Conservation (phyloP, 2,888 invertebrate species). For the Nemoura dubitans region DNA sequence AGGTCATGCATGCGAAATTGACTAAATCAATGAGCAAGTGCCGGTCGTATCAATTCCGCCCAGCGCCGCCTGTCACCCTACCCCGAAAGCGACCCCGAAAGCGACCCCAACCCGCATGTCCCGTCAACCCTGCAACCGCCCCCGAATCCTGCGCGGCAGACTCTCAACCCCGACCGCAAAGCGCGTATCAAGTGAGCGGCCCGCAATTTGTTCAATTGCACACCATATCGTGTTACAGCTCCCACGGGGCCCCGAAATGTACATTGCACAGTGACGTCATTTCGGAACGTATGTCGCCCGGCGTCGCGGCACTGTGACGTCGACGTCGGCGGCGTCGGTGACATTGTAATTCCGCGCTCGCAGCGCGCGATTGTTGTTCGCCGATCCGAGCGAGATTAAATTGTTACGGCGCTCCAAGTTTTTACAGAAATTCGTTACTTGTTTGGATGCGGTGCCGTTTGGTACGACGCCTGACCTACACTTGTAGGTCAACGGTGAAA, state of each 20-base stretch:
- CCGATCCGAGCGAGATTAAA: background rate
- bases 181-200: background rate
- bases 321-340: no score
- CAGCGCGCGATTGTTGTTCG: background rate
- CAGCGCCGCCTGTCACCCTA: background rate
- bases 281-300: background rate
- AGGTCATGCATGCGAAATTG: background rate
- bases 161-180: background rate
- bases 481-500: background rate
- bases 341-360: background rate
- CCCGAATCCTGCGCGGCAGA: background rate
- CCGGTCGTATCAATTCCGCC: background rate
- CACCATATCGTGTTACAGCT: background rate
- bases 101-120: background rate
- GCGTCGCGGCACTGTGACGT: background rate
- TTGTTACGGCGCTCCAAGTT: background rate
- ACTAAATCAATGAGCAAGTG: background rate
- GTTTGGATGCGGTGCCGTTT: no score
- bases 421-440: no score
- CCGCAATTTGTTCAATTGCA: background rate
- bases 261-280: background rate
- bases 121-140: background rate
- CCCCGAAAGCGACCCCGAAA: background rate
- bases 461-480: no score
- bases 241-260: background rate